Evolutionary conservation across 2,113 vertebrate species (phyloP).

Genomic region (Chlorodrepanis virens): DNA sequence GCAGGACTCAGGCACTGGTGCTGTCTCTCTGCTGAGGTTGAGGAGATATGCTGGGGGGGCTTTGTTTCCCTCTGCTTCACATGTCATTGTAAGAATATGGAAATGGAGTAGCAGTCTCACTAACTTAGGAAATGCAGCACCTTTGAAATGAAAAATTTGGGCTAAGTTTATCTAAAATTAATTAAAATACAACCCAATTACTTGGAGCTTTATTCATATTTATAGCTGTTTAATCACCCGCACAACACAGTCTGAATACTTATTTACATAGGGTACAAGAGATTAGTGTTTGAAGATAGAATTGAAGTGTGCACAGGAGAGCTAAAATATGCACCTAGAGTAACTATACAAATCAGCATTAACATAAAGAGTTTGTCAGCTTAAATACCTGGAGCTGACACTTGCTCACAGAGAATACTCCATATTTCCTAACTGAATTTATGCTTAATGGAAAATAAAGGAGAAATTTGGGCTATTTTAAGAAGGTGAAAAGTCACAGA

Average conservation of each 20-base stretch:
- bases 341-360: background rate
- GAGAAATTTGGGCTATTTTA: background rate
- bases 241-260: background rate
- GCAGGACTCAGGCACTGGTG: background rate
- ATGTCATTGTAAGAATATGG: background rate
- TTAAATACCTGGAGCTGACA: background rate
- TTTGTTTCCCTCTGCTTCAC: background rate
- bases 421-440: background rate
- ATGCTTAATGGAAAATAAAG: background rate
- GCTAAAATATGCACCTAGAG: background rate
- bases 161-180: slow-evolving; percentile 23
- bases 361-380: background rate
- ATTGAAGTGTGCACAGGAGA: background rate
- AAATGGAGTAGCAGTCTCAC: background rate
- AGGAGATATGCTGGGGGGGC: background rate
- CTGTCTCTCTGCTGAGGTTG: background rate
- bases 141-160: background rate
- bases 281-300: slow-evolving; percentile 5
- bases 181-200: slow-evolving; percentile 8
- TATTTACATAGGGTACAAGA: slow-evolving; percentile 22
- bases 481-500: background rate
- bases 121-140: background rate
- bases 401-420: background rate
- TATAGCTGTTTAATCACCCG: slow-evolving; percentile 7
- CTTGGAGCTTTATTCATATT: slow-evolving; percentile 24